Evolutionary conservation across 2,797 vertebrate genomes (phyloP), one percentile per base, ranked within the genome.

Genomic region (Somateria mollissima): DNA sequence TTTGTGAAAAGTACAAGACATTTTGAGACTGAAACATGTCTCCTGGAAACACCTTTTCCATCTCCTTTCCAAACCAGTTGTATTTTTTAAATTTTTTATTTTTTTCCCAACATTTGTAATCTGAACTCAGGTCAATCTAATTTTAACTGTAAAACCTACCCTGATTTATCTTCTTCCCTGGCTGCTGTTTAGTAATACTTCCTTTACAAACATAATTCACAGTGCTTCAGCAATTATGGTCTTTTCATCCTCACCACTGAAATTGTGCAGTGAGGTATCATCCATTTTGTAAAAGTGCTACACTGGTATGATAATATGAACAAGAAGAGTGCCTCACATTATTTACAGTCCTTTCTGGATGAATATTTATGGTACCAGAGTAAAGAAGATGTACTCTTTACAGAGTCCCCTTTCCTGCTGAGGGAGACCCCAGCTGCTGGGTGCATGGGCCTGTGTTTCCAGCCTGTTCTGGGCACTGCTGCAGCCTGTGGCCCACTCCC

Each of bases 111-210:
- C 49, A 39, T 73, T 65, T 84, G 65, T 90, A 82, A 58, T 87
- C 57, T 75, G 66, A 87, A 80, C 45, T 77, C 13, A 36, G 78
- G 41, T 87, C 45, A 60, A 67, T 85, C 41, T 87, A 67, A 82
- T 94, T 95, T 96, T 88, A 92, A 77, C 32, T 16, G 45, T 62
- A 91, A 84, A 90, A 39, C 30, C 43, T 86, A 70, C 24, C 11
- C 14, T 80, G 32, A 24, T 87, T 81, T 89, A 45, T 66, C 75
- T 87, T 90, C 56, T 82, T 93, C 84, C 30, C 57, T 82, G 62
- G 21, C 20, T 88, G 41, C 22, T 85, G 19, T 70, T 94, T 77
- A 41, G 54, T 82, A 92, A 95, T 56, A 39, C 72, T 91, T 87
- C 70, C 32, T 90, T 95, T 51, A 70, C 54, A 84, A 87, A 47